Evolutionary conservation across 1,140 invertebrate species (phyloP).

Genomic region (Lycorma delicatula): DNA sequence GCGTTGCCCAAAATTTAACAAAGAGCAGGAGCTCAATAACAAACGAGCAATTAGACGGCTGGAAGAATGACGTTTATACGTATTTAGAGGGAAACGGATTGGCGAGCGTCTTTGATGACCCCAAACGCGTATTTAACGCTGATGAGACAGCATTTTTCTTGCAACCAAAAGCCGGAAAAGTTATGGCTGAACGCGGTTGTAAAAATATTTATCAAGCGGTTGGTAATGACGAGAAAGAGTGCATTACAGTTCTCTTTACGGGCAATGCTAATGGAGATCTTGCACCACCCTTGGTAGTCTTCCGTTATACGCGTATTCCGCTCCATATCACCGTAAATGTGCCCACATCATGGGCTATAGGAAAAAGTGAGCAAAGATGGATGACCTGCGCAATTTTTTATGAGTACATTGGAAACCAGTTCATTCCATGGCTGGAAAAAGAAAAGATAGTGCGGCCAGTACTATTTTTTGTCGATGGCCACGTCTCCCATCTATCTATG

Average conservation of each 20-base stretch:
- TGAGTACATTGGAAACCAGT: conserved; percentile 33
- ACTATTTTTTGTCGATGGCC: conserved; percentile 39
- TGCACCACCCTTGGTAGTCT: conserved; percentile 20
- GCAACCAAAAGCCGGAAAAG: conserved; percentile 15
- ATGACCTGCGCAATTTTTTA: conserved; percentile 32
- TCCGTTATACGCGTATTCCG: conserved; percentile 9
- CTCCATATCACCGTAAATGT: conserved; percentile 17
- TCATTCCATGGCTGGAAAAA: conserved; percentile 29
- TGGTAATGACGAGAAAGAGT: conserved; percentile 15
- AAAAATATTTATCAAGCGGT: conserved; percentile 9
- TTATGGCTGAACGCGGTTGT: conserved; percentile 9
- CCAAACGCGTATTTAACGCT: conserved; percentile 19
- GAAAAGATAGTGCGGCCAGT: conserved; percentile 33
- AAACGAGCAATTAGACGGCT: conserved; percentile 29
- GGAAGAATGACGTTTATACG: conserved; percentile 29
- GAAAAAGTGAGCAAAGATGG: conserved; percentile 30
- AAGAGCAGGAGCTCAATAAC: conserved; percentile 23
- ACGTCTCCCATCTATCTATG: conserved; percentile 34
- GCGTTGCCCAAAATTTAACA: conserved; percentile 27
- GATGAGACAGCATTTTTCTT: conserved; percentile 22
- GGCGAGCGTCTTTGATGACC: conserved; percentile 19
- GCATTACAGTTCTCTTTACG: conserved; percentile 18
- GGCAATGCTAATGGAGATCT: conserved; percentile 13
- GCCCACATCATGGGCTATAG: conserved; percentile 26
- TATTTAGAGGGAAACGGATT: conserved; percentile 24